A percentile compares a stretch with the other conserved stretches of the same genome.
phyloP scores from a whole-genome alignment of 2,797 vertebrate genomes.

The Gobio occitaniae region DNA sequence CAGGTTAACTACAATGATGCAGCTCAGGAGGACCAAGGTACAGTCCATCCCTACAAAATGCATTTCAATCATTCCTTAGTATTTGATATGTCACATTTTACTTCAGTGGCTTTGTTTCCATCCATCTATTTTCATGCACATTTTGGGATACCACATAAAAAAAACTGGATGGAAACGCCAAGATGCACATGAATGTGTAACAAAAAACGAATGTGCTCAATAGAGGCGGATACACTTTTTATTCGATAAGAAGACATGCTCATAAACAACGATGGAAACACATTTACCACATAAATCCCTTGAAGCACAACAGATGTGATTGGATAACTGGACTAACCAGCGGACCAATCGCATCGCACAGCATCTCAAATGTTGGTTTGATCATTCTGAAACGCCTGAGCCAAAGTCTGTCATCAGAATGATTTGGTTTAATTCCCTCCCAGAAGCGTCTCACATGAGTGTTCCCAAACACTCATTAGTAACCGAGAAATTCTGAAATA shows the following conservation, averaged over 20 bases:
- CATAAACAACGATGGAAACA: not conserved
- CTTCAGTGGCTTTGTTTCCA: not conserved
- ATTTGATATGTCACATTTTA: not conserved
- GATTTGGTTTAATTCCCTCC: not conserved
- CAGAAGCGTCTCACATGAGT: too few species aligned
- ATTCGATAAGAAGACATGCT: not conserved
- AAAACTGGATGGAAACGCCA: not conserved
- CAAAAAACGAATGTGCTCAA: not conserved
- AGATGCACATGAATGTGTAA: not conserved
- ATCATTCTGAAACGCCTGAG: not conserved
- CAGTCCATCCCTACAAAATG: not conserved
- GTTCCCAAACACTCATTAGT: not conserved
- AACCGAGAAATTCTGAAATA: not conserved
- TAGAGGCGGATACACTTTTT: not conserved
- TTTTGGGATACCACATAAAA: not conserved
- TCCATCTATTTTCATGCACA: not conserved
- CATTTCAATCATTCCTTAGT: not conserved
- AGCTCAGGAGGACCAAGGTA: slow-evolving; percentile 94
- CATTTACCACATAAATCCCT: not conserved
- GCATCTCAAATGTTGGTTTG: not conserved
- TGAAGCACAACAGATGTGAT: not conserved
- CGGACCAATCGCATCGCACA: not conserved
- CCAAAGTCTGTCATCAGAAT: not conserved
- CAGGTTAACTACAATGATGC: slow-evolving; percentile 97
- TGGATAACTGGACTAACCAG: not conserved